A percentile compares a stretch with the other conserved stretches of the same genome.
Evolutionary conservation across 2,888 invertebrate species (phyloP).

Genomic region (Lacanobia wlatinum): DNA sequence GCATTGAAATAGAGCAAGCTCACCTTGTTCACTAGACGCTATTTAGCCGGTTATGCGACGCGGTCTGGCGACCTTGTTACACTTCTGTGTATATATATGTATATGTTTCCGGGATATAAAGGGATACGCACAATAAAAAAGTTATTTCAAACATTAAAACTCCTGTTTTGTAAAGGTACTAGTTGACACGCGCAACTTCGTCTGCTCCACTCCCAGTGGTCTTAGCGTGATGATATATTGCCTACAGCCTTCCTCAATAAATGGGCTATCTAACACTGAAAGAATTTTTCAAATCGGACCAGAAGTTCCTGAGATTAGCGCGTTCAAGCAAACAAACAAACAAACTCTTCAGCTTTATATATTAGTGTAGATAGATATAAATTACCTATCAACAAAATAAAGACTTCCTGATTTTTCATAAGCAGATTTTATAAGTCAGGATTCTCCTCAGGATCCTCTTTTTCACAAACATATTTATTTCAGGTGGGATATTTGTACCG

Average conservation of each 20-base stretch:
- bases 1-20: conserved; percentile 5
- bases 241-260: no score
- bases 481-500: conserved; percentile 90
- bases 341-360: no score
- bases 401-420: background rate
- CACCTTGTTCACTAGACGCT: conserved; percentile 26
- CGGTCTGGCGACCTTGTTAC: conserved; percentile 16
- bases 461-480: conserved; percentile 59
- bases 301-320: no score
- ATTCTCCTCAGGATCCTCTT: background rate
- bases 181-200: no score
- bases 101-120: conserved; percentile 16
- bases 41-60: background rate
- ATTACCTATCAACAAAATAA: no score
- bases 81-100: conserved; percentile 2
- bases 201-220: no score
- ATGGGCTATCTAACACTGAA: no score
- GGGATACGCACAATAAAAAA: conserved; percentile 1
- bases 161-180: background rate
- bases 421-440: background rate
- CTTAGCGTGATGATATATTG: no score
- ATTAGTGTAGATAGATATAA: no score
- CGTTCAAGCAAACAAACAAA: no score
- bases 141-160: background rate
- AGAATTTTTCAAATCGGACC: no score